Evolutionary conservation across 2,888 invertebrate genomes (phyloP).

Genomic region (Eristalis pertinax): DNA sequence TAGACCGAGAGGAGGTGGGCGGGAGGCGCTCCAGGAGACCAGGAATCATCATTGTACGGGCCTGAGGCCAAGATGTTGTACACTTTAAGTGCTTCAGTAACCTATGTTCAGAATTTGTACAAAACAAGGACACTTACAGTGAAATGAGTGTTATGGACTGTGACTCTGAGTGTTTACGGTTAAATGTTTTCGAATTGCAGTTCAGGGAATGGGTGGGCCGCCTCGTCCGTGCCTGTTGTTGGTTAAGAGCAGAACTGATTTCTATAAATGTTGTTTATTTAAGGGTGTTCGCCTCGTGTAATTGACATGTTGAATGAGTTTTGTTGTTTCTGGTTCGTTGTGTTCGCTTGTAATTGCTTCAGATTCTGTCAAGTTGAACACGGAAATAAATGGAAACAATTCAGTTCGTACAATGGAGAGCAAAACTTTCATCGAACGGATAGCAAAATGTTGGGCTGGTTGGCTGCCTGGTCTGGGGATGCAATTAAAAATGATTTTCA

Average conservation of each 20-base stretch:
- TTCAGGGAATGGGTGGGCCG: not conserved
- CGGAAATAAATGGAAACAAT: slow-evolving; percentile 45
- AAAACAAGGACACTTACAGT: slow-evolving; percentile 62
- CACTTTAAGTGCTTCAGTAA: slow-evolving; percentile 51
- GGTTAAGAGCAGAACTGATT: slow-evolving; percentile 50
- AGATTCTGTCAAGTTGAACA: slow-evolving; percentile 59
- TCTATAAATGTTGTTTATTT: slow-evolving; percentile 64
- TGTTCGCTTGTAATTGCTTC: slow-evolving; percentile 47
- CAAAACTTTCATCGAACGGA: not conserved
- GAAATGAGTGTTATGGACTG: slow-evolving; percentile 62
- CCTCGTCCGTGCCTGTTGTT: not conserved
- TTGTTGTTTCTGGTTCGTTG: slow-evolving; percentile 47
- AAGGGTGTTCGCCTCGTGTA: slow-evolving; percentile 61
- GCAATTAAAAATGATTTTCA: not conserved
- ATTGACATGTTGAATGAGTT: slow-evolving; percentile 69
- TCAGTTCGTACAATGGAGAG: not conserved
- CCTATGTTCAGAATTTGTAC: slow-evolving; percentile 55
- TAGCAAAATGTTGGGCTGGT: not conserved
- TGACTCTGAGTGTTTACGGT: slow-evolving; percentile 57
- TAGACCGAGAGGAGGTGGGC: not conserved
- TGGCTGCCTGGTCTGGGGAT: not conserved
- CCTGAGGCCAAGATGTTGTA: slow-evolving; percentile 40
- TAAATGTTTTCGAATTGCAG: slow-evolving; percentile 49
- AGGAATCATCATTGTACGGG: not conserved
- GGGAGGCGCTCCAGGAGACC: too few species aligned